Percentiles rank a stretch among this genome's conserved stretches.
phyloP scores from a whole-genome alignment of 2,888 invertebrate species.

The Salpingus planirostris region DNA sequence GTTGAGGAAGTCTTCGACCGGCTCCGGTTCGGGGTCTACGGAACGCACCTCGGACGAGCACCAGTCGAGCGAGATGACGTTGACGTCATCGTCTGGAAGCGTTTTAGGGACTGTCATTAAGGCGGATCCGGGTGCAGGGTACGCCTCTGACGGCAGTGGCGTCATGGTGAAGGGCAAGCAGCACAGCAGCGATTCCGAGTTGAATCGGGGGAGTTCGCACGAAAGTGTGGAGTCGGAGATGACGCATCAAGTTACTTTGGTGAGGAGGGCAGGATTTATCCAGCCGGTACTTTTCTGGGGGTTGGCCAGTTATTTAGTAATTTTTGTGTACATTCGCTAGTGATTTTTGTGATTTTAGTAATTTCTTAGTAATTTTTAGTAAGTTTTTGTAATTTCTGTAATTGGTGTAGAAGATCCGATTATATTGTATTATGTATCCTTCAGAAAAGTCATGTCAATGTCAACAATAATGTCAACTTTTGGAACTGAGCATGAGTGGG shows the following conservation, averaged over 20 bases:
- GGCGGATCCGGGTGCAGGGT: conserved; percentile 37
- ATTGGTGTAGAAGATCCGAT: no score
- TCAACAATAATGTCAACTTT: no score
- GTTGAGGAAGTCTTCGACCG: conserved; percentile 57
- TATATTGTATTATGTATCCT: no score
- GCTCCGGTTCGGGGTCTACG: conserved; percentile 47
- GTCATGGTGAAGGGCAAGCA: conserved; percentile 30
- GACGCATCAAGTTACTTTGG: conserved; percentile 37
- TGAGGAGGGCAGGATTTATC: no score
- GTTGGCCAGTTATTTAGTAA: conserved; percentile 6
- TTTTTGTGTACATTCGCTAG: background rate
- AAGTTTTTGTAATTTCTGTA: no score
- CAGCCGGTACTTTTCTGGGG: no score
- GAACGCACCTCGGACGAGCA: conserved; percentile 47
- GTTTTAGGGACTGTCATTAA: conserved; percentile 39
- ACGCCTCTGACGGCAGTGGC: conserved; percentile 23
- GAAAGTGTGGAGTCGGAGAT: conserved; percentile 46
- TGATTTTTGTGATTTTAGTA: no score
- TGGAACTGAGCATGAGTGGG: no score
- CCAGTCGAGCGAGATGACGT: conserved; percentile 42
- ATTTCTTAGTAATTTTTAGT: no score
- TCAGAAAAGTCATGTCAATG: no score
- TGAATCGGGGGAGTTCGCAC: conserved; percentile 47
- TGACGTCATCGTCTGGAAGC: conserved; percentile 41
- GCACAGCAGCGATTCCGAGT: conserved; percentile 37